These are phyloP conservation scores for Neopipo cinnamomea DNA, from an alignment of 2,113 vertebrate genomes.

Conservation along the genomic window DNA sequence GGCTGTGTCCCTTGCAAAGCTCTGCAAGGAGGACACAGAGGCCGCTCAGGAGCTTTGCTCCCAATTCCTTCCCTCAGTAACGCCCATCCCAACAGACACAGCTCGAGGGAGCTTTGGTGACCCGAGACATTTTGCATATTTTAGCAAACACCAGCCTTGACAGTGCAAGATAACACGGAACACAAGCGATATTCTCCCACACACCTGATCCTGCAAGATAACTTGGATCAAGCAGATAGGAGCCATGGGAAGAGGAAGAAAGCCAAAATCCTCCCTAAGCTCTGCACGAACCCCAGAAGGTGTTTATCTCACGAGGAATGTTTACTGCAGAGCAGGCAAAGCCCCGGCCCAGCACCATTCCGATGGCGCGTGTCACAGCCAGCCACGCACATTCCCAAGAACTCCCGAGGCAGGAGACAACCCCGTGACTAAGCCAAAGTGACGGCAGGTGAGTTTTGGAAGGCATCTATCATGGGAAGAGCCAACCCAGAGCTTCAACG, in stretches of 20 bases:
- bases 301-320: constrained; percentile 36
- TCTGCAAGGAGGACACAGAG: neutral
- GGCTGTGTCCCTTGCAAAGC: neutral
- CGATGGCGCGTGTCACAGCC: neutral
- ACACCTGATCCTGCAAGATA: neutral
- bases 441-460: neutral
- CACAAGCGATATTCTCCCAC: neutral
- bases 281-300: constrained; percentile 11
- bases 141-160: neutral
- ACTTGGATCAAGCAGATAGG: neutral
- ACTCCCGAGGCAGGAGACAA: neutral
- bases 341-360: constrained; percentile 17
- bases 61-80: neutral
- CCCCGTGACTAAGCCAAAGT: neutral
- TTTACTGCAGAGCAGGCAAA: constrained; percentile 11
- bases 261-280: neutral
- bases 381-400: neutral
- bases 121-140: neutral
- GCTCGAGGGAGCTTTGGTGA: neutral
- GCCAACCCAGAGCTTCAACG: neutral
- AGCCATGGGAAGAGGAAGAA: constrained; percentile 18
- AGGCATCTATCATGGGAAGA: neutral
- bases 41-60: neutral
- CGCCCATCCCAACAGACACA: neutral
- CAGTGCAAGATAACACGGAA: neutral